phyloP scores from a whole-genome alignment of 35 echinoderm and acorn worm genomes.

The Lytechinus pictus region DNA sequence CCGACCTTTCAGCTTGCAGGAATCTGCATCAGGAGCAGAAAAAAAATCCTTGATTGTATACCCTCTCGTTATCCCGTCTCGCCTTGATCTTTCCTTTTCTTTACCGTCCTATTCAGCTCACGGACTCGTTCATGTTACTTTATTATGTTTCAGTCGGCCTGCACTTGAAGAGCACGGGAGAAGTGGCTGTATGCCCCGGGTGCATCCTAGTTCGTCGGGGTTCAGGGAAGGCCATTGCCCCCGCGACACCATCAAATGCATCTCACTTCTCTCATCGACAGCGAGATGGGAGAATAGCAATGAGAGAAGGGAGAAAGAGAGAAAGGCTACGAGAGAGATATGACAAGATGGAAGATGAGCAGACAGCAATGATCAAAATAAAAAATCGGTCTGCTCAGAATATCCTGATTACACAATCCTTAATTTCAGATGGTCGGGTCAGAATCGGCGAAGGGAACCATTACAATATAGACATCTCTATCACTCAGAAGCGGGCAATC shows the following conservation, averaged over 20 bases:
- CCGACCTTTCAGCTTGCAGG: conserved; percentile 13
- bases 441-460: not conserved
- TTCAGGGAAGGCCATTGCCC: conserved; percentile 41
- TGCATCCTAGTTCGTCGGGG: conserved; percentile 20
- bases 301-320: not conserved
- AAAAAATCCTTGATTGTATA: not conserved
- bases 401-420: conserved; percentile 43
- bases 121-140: conserved; percentile 47
- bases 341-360: not conserved
- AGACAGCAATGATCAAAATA: not conserved
- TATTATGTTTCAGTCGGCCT: conserved; percentile 49
- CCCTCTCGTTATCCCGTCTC: not conserved
- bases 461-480: not conserved
- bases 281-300: not conserved
- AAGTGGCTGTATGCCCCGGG: conserved; percentile 31
- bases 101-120: conserved; percentile 29
- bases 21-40: not conserved
- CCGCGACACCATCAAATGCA: not conserved
- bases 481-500: conserved; percentile 3
- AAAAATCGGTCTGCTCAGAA: not conserved
- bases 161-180: conserved; percentile 7
- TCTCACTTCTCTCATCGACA: not conserved
- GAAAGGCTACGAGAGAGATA: not conserved
- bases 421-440: conserved; percentile 16
- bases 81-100: conserved; percentile 20